Percentiles rank a stretch among this genome's conserved stretches.
Evolutionary conservation across 2,113 vertebrate genomes (phyloP).

Genomic region (Sarotherodon lohbergeri): DNA sequence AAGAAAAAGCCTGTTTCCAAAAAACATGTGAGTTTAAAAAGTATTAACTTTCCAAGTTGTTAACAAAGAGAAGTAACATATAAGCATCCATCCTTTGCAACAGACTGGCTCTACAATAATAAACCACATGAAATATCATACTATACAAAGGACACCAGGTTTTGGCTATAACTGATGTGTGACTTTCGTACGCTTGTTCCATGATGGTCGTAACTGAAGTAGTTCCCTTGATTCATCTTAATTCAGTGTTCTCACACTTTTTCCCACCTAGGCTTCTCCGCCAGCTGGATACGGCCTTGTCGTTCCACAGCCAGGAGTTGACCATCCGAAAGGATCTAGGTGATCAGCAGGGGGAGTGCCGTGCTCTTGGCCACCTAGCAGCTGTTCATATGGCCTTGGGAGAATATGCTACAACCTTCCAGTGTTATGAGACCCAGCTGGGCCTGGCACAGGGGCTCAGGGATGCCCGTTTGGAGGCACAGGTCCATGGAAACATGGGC

Average conservation of each 20-base stretch:
- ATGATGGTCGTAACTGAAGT: not conserved
- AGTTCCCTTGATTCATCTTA: not conserved
- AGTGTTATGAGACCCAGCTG: slow-evolving; percentile 89
- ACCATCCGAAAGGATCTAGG: slow-evolving; percentile 85
- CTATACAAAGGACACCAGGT: not conserved
- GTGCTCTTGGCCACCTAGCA: slow-evolving; percentile 88
- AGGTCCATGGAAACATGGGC: slow-evolving; percentile 96
- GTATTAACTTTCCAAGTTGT: not conserved
- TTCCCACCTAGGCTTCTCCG: slow-evolving; percentile 64
- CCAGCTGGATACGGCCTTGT: slow-evolving; percentile 86
- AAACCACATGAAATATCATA: not conserved
- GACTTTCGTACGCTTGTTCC: not conserved
- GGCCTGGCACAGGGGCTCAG: slow-evolving; percentile 86
- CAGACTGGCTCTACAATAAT: not conserved
- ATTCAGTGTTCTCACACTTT: not conserved
- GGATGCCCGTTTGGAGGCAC: slow-evolving; percentile 87
- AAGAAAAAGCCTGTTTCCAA: not conserved
- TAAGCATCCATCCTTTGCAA: not conserved
- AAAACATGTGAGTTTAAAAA: not conserved
- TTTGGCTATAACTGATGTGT: not conserved
- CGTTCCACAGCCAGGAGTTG: slow-evolving; percentile 91
- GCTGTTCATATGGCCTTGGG: slow-evolving; percentile 91
- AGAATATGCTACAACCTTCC: slow-evolving; percentile 89
- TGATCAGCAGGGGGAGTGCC: slow-evolving; percentile 84
- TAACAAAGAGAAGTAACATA: not conserved